Percentiles rank a stretch among this genome's conserved stretches.
Conservation (phyloP, 2,113 vertebrate genomes). For the Neolamprologus caudopunctatus region DNA sequence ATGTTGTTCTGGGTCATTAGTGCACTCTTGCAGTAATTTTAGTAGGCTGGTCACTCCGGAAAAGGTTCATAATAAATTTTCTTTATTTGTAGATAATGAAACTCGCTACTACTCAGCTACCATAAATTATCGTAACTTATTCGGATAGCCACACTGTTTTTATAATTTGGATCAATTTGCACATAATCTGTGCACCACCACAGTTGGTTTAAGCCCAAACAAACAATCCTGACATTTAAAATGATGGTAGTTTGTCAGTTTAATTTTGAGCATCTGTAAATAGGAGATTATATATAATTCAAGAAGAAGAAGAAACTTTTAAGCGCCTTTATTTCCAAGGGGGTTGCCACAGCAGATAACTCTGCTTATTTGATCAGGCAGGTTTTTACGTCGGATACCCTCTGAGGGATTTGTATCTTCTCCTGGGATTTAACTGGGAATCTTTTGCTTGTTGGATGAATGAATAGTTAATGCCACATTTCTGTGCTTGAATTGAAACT, state of each 20-base stretch:
- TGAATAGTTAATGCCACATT: background rate
- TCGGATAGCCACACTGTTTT: background rate
- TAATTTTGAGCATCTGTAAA: background rate
- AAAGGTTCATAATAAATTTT: background rate
- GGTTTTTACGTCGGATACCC: background rate
- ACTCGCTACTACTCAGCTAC: background rate
- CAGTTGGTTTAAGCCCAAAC: background rate
- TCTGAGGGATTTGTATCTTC: background rate
- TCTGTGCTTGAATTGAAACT: background rate
- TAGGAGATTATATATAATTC: background rate
- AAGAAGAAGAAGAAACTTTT: background rate
- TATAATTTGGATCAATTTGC: background rate
- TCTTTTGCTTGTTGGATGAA: background rate
- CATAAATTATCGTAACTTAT: background rate
- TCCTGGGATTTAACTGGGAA: background rate
- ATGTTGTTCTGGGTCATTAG: background rate
- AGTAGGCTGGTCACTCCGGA: background rate
- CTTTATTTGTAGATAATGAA: background rate
- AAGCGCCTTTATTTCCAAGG: background rate
- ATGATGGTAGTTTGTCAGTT: background rate
- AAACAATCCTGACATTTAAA: background rate
- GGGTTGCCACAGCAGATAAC: background rate
- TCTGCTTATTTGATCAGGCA: background rate
- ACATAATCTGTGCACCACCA: background rate
- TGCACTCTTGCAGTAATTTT: background rate